Base-by-base conservation (phyloP, 2,113 vertebrate genomes). In the Chascanopsetta lugubris region DNA sequence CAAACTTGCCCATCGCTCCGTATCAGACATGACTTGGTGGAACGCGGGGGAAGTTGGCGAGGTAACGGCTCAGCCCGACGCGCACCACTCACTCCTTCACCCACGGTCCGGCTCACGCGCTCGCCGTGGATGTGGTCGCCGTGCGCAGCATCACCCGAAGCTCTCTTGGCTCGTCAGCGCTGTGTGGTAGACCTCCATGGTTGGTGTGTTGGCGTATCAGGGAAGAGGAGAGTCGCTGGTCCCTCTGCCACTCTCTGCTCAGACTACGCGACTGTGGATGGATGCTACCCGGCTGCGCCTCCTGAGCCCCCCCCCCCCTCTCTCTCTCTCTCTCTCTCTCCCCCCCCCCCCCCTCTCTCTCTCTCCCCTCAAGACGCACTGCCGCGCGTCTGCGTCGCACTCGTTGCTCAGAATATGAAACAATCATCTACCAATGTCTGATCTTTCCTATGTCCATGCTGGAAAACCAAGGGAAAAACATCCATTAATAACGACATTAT, bases 1-100 rank as follows among this genome's bases (percentile, higher is more conserved):
- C 95, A 91, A 97, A 95, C 94, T 97, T 97, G 85, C 95, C 97
- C 96, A 98, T 99, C 88, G 91, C 95, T 94, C 92, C 83, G 92
- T 85, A 88, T 93, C 88, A 94, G 94, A 97, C 97, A 98, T 98
- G 97, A 94, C 96, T 95, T 72, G 90, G 73, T 75, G 73, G 48
- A 79, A 24, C 76, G 75, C 71, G 77, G 74, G 61, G 74, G 73
- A 61, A 83, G 84, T 81, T 79, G 82, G 81, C 46, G 81, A 79
- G 80, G 65, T 49, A 77, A 60, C 65, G 67, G 79, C 72, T n/a
- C 63, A 84, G 69, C 79, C 77, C 49, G 50, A 71, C 59, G 75
- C 69, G 47, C 84, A 62, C 77, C 21, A 12, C 58, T n/a, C n/a
- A n/a, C n/a, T n/a, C n/a, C n/a, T n/a, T n/a, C n/a, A 12, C 78